Evolutionary conservation across 1,140 invertebrate genomes (phyloP).

Genomic region (Littorina saxatilis): DNA sequence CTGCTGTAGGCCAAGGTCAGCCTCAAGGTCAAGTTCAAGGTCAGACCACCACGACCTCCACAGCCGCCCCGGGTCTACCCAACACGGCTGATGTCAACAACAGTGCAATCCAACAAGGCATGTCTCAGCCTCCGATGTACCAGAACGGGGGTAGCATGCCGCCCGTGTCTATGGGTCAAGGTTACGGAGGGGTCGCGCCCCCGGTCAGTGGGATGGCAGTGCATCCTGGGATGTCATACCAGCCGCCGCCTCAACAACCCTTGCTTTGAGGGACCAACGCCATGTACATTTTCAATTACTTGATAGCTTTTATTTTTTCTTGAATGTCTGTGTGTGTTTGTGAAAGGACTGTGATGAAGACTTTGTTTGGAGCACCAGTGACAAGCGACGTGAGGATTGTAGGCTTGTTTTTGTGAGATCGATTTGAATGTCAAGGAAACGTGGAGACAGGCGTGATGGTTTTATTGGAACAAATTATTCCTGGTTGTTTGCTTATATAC

Average conservation of each 20-base stretch:
- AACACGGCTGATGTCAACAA: no score
- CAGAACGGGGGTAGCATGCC: slow-evolving; percentile 33
- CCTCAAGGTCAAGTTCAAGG: no score
- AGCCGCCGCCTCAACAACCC: slow-evolving; percentile 28
- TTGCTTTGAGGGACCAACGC: slow-evolving; percentile 19
- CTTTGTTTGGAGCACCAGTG: not conserved
- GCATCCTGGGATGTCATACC: slow-evolving; percentile 11
- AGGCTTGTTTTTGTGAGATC: not conserved
- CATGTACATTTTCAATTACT: no score
- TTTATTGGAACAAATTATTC: no score
- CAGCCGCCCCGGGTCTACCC: not conserved
- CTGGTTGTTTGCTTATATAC: no score
- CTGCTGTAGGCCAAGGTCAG: not conserved
- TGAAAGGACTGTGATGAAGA: no score
- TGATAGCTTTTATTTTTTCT: not conserved
- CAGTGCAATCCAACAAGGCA: no score
- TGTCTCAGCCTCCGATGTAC: not conserved
- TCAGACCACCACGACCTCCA: not conserved
- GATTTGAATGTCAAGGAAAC: not conserved
- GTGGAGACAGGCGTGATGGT: not conserved
- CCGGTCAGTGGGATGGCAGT: slow-evolving; percentile 10
- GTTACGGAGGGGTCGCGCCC: not conserved
- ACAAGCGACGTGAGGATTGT: not conserved
- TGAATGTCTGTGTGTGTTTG: not conserved
- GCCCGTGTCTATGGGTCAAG: not conserved